phyloP scores from a whole-genome alignment of 2,113 vertebrate species.

The Nannobrachium achirus region DNA sequence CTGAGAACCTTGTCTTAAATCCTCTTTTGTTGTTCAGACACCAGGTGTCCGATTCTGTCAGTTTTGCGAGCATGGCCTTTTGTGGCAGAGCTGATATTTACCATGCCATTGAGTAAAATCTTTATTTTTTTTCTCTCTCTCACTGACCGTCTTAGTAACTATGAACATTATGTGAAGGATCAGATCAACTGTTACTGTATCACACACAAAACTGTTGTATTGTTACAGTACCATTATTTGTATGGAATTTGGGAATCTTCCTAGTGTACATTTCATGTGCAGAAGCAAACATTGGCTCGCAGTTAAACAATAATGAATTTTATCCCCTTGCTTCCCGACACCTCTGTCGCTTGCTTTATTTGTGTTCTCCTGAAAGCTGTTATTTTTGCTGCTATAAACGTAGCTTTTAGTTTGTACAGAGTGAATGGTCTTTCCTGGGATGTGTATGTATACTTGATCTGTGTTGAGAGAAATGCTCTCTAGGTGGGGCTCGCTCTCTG shows the following conservation, averaged over 20 bases:
- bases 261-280: conserved; percentile 51
- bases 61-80: background rate
- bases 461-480: conserved; percentile 33
- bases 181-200: conserved; percentile 25
- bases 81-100: conserved; percentile 16
- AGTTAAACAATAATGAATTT: conserved; percentile 45
- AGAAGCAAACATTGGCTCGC: conserved; percentile 41
- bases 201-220: conserved; percentile 16
- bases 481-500: conserved; percentile 19
- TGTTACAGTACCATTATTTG: background rate
- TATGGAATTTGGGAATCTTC: background rate
- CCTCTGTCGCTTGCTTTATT: conserved; percentile 42
- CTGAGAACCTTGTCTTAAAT: conserved; percentile 45
- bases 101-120: conserved; percentile 11
- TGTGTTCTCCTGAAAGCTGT: conserved; percentile 53
- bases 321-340: conserved; percentile 33
- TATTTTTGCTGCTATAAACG: conserved; percentile 73
- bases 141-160: conserved; percentile 11
- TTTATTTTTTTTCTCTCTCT: background rate
- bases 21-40: conserved; percentile 25
- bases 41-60: background rate
- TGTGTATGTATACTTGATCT: conserved; percentile 62
- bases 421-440: conserved; percentile 49
- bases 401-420: conserved; percentile 65
- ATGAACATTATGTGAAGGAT: conserved; percentile 4